A percentile compares a stretch with the other conserved stretches of the same genome.
These are phyloP conservation scores for Pyrrhosoma nymphula DNA, from an alignment of 2,888 invertebrate genomes.

Conservation along the genomic window DNA sequence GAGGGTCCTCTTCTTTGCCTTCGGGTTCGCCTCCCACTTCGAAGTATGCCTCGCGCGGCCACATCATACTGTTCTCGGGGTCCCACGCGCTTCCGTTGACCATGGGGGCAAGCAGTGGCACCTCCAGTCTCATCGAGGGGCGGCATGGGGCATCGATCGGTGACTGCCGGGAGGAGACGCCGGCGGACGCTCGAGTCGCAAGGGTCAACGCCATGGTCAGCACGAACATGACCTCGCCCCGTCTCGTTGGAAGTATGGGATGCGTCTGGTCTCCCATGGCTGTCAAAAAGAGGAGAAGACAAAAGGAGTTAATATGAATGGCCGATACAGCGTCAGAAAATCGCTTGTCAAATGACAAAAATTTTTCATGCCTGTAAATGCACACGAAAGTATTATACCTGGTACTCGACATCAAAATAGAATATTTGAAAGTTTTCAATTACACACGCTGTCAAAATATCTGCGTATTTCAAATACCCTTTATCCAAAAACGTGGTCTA, in stretches of 20 bases:
- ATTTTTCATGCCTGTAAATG: too few species aligned
- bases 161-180: neutral
- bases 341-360: too few species aligned
- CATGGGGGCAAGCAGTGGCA: neutral
- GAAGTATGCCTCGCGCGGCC: neutral
- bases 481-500: too few species aligned
- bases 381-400: too few species aligned
- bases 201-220: neutral
- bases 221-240: neutral
- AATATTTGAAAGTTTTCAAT: too few species aligned
- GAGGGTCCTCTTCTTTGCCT: neutral
- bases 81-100: neutral
- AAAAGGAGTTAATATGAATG: neutral
- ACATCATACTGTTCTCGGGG: neutral
- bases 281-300: neutral
- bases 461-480: too few species aligned
- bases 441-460: too few species aligned
- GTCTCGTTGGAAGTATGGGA: neutral
- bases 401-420: too few species aligned
- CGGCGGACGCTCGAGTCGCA: neutral
- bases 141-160: neutral
- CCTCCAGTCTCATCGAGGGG: neutral
- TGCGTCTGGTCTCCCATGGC: neutral
- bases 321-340: too few species aligned
- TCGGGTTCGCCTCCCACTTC: neutral